Percentiles rank a stretch among this genome's conserved stretches.
phyloP scores from a whole-genome alignment of 2,113 vertebrate species.

The Clarias magur region DNA sequence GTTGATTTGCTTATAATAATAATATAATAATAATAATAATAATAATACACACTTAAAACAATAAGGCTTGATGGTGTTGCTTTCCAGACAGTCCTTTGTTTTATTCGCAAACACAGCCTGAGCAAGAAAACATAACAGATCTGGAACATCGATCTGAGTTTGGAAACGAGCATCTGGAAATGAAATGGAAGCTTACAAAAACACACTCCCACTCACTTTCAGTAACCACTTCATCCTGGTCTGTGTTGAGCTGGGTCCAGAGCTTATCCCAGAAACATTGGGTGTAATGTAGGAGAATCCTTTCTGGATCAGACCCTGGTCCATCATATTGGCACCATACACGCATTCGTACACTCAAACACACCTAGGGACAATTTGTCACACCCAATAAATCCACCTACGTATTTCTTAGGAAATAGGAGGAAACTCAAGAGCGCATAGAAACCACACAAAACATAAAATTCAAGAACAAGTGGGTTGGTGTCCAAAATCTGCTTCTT shows the following conservation, averaged over 20 bases:
- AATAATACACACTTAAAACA: not conserved
- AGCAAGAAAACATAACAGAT: not conserved
- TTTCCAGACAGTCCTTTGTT: not conserved
- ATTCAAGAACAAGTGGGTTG: not conserved
- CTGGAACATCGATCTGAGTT: not conserved
- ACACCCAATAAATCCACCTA: not conserved
- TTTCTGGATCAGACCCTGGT: not conserved
- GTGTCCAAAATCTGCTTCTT: not conserved
- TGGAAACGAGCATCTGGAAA: not conserved
- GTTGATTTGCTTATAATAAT: not conserved
- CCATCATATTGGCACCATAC: not conserved
- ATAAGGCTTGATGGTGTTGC: not conserved
- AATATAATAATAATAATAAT: too few relatives aligned
- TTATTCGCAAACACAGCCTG: not conserved
- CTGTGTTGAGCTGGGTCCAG: not conserved
- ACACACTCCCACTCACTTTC: constrained; percentile 14
- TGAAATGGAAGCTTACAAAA: not conserved
- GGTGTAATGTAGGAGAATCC: not conserved
- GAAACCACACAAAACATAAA: not conserved
- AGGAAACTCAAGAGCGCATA: not conserved
- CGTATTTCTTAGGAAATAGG: not conserved
- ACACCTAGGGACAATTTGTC: not conserved
- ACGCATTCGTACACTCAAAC: not conserved
- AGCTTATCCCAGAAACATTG: not conserved
- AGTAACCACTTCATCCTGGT: not conserved